Percentiles rank a stretch among this genome's conserved stretches.
Evolutionary conservation across 2,113 vertebrate species (phyloP).

Genomic region (Promerops cafer): DNA sequence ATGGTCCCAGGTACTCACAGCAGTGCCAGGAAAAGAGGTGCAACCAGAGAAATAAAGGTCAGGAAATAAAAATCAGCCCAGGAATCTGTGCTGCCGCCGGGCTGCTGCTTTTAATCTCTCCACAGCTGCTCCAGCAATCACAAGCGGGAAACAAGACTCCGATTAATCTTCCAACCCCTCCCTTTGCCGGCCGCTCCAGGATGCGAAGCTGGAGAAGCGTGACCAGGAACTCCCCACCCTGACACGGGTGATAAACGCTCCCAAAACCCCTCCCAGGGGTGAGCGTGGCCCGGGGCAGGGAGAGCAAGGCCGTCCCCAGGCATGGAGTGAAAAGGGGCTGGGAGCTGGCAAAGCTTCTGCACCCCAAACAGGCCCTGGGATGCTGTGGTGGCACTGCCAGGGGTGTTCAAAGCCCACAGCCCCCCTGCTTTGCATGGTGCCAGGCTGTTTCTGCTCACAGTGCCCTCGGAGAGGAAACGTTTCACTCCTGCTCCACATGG

Average conservation of each 20-base stretch:
- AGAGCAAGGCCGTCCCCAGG: neutral
- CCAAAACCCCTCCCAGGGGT: neutral
- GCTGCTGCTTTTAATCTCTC: neutral
- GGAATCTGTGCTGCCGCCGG: neutral
- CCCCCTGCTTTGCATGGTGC: accelerated
- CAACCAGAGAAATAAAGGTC: neutral
- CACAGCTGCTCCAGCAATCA: neutral
- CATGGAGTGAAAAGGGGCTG: accelerated
- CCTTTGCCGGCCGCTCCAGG: neutral
- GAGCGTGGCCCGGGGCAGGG: accelerated
- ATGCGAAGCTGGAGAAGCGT: neutral
- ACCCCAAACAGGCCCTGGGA: accelerated
- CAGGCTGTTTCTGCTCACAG: neutral
- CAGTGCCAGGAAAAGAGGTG: neutral
- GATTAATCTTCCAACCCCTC: neutral
- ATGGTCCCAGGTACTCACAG: neutral
- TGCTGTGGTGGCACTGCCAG: neutral
- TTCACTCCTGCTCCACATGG: accelerated
- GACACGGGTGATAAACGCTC: neutral
- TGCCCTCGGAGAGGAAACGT: accelerated
- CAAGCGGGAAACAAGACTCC: neutral
- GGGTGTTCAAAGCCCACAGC: neutral
- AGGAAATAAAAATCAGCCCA: slow-evolving; percentile 7
- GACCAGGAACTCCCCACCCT: neutral
- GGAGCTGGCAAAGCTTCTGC: neutral